A percentile compares a stretch with the other conserved stretches of the same genome.
Evolutionary conservation across 2,888 invertebrate species (phyloP).

Genomic region (Julus scanicus): DNA sequence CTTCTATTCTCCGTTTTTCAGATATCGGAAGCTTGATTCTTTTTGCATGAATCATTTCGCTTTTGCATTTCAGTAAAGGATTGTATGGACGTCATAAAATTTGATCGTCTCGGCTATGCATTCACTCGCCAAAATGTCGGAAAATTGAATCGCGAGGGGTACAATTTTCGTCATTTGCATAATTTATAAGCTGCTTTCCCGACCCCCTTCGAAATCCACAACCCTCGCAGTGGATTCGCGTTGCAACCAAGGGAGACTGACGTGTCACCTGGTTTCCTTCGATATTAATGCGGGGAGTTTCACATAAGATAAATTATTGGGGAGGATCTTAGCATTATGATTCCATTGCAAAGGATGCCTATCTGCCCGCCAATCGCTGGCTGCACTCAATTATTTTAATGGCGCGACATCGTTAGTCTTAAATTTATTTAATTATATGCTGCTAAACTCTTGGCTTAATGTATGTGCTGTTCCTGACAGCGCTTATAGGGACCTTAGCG

Average conservation of each 20-base stretch:
- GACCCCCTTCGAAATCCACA: too few species aligned
- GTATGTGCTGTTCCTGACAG: background rate
- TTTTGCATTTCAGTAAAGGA: background rate
- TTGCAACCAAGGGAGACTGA: background rate
- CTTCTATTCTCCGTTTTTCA: background rate
- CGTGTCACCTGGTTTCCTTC: background rate
- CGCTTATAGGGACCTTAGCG: background rate
- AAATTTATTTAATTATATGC: constrained; percentile 33
- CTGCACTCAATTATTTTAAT: background rate
- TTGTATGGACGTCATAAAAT: background rate
- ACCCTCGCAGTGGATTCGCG: background rate
- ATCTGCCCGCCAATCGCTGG: background rate
- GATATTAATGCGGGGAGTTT: background rate
- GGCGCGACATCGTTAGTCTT: background rate
- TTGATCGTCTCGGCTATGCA: background rate
- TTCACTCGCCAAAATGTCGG: background rate
- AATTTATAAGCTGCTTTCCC: background rate
- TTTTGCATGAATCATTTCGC: background rate
- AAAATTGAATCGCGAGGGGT: background rate
- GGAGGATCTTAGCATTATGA: constrained; percentile 33
- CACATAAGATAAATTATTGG: background rate
- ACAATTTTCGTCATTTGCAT: constrained; percentile 9
- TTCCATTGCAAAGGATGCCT: background rate
- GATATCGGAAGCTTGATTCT: background rate
- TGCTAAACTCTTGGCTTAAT: background rate